phyloP scores from a whole-genome alignment of 2,113 vertebrate species.

The Entomyzon cyanotis region DNA sequence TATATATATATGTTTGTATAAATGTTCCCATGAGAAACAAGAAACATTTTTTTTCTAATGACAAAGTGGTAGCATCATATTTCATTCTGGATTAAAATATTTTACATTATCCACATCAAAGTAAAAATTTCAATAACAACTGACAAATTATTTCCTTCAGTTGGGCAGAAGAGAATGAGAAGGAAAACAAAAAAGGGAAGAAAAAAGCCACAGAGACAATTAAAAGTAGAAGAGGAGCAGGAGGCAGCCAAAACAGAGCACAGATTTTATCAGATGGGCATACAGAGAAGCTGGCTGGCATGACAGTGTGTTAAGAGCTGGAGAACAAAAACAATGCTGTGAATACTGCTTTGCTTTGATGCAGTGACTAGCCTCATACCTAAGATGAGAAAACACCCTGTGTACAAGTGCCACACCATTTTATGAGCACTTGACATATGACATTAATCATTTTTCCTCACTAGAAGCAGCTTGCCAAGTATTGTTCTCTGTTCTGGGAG shows the following conservation, averaged over 20 bases:
- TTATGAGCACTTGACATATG: neutral
- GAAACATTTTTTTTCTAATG: neutral
- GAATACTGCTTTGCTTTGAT: neutral
- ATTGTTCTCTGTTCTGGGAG: conserved; percentile 35
- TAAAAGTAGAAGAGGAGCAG: neutral
- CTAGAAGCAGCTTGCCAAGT: conserved; percentile 3
- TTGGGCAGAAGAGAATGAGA: neutral
- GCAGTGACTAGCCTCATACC: neutral
- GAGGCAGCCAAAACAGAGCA: neutral
- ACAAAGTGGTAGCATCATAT: neutral
- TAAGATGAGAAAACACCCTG: neutral
- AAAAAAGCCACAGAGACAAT: conserved; percentile 18
- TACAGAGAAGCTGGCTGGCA: neutral
- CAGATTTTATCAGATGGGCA: conserved; percentile 11
- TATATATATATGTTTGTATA: neutral
- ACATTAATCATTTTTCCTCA: conserved; percentile 32
- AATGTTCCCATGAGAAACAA: neutral
- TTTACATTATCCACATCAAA: conserved; percentile 26
- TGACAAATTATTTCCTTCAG: conserved; percentile 20
- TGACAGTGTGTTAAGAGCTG: neutral
- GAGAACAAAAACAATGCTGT: neutral
- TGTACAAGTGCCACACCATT: neutral
- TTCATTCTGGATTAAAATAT: conserved; percentile 12
- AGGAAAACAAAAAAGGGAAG: neutral
- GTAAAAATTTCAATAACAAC: conserved; percentile 13